These are phyloP conservation scores for Geopemphigus sp. DNA, from an alignment of 1,140 invertebrate genomes.

Conservation along the genomic window DNA sequence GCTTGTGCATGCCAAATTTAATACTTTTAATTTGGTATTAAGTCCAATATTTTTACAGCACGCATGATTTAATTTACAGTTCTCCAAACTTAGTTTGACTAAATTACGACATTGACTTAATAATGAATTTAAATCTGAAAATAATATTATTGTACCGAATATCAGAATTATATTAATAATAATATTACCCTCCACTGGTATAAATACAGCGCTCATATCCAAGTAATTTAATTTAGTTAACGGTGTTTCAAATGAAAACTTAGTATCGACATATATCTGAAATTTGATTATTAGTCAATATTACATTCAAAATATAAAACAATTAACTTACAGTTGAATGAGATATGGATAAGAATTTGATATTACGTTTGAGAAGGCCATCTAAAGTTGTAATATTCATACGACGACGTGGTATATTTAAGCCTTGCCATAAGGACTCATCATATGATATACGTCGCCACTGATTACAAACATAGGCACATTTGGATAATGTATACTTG, in stretches of 20 bases:
- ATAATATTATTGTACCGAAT: background rate
- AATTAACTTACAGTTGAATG: conserved; percentile 66
- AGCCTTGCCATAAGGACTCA: conserved; percentile 77
- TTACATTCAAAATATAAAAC: background rate
- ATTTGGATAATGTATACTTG: conserved; percentile 69
- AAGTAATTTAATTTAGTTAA: conserved; percentile 31
- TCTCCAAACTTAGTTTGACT: conserved; percentile 80
- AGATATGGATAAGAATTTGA: conserved; percentile 71
- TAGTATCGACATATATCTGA: conserved; percentile 12
- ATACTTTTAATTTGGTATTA: conserved; percentile 66
- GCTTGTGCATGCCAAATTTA: conserved; percentile 73
- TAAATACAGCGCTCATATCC: conserved; percentile 19
- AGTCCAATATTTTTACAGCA: conserved; percentile 66
- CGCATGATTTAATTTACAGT: conserved; percentile 63
- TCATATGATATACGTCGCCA: conserved; percentile 75
- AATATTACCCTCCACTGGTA: background rate
- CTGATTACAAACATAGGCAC: conserved; percentile 67
- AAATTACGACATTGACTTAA: conserved; percentile 68
- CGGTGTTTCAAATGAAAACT: conserved; percentile 8
- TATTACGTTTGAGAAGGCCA: conserved; percentile 69
- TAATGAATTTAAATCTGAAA: conserved; percentile 61
- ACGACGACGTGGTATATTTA: conserved; percentile 73
- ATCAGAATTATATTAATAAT: background rate
- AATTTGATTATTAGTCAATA: background rate
- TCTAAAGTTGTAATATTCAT: conserved; percentile 67